These are phyloP conservation scores for Morone chrysops DNA, from an alignment of 2,113 vertebrate genomes.

Conservation along the genomic window DNA sequence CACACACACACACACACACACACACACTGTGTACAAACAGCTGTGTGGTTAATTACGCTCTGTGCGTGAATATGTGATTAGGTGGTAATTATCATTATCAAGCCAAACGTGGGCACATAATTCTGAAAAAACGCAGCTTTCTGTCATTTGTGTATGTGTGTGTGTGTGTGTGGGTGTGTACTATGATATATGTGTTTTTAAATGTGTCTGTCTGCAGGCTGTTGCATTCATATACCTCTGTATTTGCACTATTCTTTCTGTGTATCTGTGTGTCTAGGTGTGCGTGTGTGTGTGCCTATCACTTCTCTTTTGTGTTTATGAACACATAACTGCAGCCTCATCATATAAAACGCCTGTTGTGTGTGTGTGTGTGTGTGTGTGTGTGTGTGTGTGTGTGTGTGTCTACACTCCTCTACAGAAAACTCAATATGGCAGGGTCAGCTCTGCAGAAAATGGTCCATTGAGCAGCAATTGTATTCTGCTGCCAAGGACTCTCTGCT, in stretches of 20 bases:
- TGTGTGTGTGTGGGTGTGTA: not conserved
- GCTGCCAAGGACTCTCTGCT: slow-evolving; percentile 75
- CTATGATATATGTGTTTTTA: slow-evolving; percentile 17
- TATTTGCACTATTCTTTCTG: not conserved
- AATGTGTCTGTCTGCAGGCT: not conserved
- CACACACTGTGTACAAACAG: slow-evolving; percentile 29
- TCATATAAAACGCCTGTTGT: slow-evolving; percentile 29
- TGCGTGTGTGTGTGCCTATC: not conserved
- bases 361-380: slow-evolving; percentile 5
- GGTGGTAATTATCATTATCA: slow-evolving; percentile 63
- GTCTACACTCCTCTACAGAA: slow-evolving; percentile 46
- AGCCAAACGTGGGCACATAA: slow-evolving; percentile 45
- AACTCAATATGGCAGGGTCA: slow-evolving; percentile 74
- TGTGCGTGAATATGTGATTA: slow-evolving; percentile 58
- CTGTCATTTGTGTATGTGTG: slow-evolving; percentile 5
- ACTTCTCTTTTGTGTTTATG: slow-evolving; percentile 26
- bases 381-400: slow-evolving; percentile 26
- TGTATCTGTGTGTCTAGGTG: not conserved
- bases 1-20: slow-evolving; percentile 17
- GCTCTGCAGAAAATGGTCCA: slow-evolving; percentile 72
- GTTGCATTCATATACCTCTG: not conserved
- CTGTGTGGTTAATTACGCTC: slow-evolving; percentile 41
- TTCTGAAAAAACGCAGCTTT: slow-evolving; percentile 34
- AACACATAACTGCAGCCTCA: slow-evolving; percentile 46
- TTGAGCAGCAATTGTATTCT: slow-evolving; percentile 74